Evolutionary conservation across 1,140 invertebrate species (phyloP).

Genomic region (Phymastichus coffea): DNA sequence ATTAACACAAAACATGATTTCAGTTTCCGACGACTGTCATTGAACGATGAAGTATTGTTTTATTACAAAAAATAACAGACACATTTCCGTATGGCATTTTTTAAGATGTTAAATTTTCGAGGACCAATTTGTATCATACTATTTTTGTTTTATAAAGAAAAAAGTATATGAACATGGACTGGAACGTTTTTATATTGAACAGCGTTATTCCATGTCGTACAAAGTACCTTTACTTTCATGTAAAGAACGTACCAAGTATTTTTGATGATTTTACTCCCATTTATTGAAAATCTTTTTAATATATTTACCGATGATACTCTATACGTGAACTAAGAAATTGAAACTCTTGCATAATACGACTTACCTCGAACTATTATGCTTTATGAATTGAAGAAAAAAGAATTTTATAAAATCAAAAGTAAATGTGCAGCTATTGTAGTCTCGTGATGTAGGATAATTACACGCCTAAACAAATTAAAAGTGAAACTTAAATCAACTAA

Average conservation of each 20-base stretch:
- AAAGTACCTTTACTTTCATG: background rate
- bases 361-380: background rate
- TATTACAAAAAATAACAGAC: no score
- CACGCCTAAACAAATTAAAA: background rate
- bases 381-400: background rate
- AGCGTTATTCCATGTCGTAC: background rate
- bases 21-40: no score
- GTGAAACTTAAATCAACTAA: background rate
- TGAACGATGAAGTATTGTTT: no score
- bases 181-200: conserved; percentile 3
- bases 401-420: conserved; percentile 15
- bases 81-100: no score
- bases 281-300: conserved; percentile 5
- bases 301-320: no score
- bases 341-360: no score
- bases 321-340: no score
- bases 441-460: background rate
- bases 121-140: background rate
- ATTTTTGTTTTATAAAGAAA: conserved; percentile 14
- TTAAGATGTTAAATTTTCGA: conserved; percentile 14
- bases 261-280: conserved; percentile 13
- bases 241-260: background rate
- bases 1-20: no score
- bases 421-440: background rate
- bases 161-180: no score